A percentile compares a stretch with the other conserved stretches of the same genome.
These are phyloP conservation scores for Cyanoramphus novaezelandiae DNA, from an alignment of 2,113 vertebrate species.

Conservation along the genomic window DNA sequence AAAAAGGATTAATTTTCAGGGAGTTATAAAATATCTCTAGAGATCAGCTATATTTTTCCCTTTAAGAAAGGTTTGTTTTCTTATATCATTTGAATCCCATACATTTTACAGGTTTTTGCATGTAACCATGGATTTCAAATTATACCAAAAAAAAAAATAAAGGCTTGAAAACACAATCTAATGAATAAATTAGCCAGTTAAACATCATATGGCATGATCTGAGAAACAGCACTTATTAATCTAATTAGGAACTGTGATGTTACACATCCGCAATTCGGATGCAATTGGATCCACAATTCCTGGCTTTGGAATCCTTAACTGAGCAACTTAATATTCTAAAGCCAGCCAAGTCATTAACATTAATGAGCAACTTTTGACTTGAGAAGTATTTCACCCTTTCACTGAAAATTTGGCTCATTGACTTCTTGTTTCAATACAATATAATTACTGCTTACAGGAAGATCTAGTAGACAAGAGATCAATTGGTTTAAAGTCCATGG, in stretches of 20 bases:
- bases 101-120: not conserved
- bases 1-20: not conserved
- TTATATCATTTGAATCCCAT: not conserved
- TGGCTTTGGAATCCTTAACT: not conserved
- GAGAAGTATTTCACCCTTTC: not conserved
- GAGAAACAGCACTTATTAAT: not conserved
- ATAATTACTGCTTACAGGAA: not conserved
- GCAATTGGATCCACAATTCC: no score
- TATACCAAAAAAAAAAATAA: not conserved
- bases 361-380: not conserved
- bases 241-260: not conserved
- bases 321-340: not conserved
- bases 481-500: not conserved
- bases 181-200: not conserved
- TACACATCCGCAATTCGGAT: not conserved
- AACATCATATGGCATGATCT: not conserved
- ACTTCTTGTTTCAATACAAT: not conserved
- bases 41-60: not conserved
- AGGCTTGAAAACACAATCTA: not conserved
- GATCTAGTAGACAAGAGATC: not conserved
- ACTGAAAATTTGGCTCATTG: not conserved
- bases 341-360: not conserved
- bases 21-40: not conserved
- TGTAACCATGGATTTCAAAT: not conserved
- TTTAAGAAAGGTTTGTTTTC: not conserved